Percentiles rank a stretch among this genome's conserved stretches.
These are phyloP conservation scores for Pangasius macronema DNA, from an alignment of 2,797 vertebrate genomes.

Conservation along the genomic window DNA sequence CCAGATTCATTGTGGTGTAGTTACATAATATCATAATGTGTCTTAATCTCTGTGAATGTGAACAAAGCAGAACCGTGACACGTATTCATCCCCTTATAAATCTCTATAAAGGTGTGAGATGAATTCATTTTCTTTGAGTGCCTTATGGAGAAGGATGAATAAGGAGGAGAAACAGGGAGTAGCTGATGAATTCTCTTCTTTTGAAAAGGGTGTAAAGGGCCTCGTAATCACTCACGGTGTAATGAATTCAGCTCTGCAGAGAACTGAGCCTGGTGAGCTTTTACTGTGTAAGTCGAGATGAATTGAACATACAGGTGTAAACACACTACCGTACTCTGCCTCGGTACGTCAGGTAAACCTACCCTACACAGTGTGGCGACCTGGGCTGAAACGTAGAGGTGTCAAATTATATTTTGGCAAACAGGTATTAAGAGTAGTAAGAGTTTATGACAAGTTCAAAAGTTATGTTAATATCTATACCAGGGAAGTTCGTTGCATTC, in stretches of 20 bases:
- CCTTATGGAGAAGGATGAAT: slow-evolving; percentile 23
- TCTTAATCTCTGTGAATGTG: slow-evolving; percentile 33
- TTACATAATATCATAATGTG: slow-evolving; percentile 32
- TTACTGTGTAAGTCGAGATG: background rate
- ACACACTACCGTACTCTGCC: background rate
- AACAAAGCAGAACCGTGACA: slow-evolving; percentile 30
- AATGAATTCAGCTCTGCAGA: background rate
- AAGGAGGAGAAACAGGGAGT: background rate
- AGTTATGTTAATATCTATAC: background rate
- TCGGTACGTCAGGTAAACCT: background rate
- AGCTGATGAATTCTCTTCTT: slow-evolving; percentile 39
- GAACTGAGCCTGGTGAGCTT: too few relatives aligned
- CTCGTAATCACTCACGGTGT: slow-evolving; percentile 13
- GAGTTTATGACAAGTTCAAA: background rate
- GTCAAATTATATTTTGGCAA: background rate
- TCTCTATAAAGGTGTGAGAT: slow-evolving; percentile 21
- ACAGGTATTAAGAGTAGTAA: background rate
- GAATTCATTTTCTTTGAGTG: slow-evolving; percentile 27
- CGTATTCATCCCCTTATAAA: slow-evolving; percentile 13
- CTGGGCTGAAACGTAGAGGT: too few relatives aligned
- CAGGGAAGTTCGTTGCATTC: background rate
- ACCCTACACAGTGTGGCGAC: background rate
- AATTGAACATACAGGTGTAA: background rate
- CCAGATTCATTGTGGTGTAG: slow-evolving; percentile 18
- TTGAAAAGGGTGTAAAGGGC: background rate